Percentiles rank a stretch among this genome's conserved stretches.
phyloP scores from a whole-genome alignment of 2,888 invertebrate species.

The Ichneumon xanthorius region DNA sequence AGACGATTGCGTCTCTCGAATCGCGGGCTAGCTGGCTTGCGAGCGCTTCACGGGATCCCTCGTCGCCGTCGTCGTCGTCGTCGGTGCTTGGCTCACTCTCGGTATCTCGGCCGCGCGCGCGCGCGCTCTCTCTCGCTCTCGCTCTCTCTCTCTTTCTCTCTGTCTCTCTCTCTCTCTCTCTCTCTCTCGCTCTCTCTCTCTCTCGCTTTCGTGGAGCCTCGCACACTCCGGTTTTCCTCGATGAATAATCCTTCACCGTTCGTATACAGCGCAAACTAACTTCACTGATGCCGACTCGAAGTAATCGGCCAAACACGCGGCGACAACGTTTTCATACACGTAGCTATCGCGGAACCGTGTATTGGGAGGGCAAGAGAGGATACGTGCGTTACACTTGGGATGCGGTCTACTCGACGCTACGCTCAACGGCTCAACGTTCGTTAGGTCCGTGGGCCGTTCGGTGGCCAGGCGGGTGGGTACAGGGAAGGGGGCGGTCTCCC shows the following conservation, averaged over 20 bases:
- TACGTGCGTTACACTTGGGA: slow-evolving; percentile 76
- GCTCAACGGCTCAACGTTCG: slow-evolving; percentile 82
- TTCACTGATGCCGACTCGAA: slow-evolving; percentile 65
- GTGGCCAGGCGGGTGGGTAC: slow-evolving; percentile 77
- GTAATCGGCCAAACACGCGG: slow-evolving; percentile 67
- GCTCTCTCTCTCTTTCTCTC: slow-evolving; percentile 12
- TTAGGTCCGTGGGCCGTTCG: slow-evolving; percentile 82
- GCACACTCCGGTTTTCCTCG: slow-evolving; percentile 63
- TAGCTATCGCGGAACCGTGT: slow-evolving; percentile 65
- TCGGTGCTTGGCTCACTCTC: slow-evolving; percentile 61
- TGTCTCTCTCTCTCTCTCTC: slow-evolving; percentile 31
- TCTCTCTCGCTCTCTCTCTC: slow-evolving; percentile 38
- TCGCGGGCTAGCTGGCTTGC: not conserved
- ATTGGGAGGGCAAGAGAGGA: slow-evolving; percentile 73
- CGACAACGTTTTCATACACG: slow-evolving; percentile 68
- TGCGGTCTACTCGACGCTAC: slow-evolving; percentile 84
- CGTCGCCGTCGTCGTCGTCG: slow-evolving; percentile 45
- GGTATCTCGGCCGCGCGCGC: slow-evolving; percentile 67
- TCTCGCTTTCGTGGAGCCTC: slow-evolving; percentile 56
- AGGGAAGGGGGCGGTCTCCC: slow-evolving; percentile 73
- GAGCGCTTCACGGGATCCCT: slow-evolving; percentile 59
- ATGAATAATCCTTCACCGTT: slow-evolving; percentile 61
- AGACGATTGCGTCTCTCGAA: slow-evolving; percentile 20
- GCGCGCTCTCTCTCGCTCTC: slow-evolving; percentile 22
- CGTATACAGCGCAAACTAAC: slow-evolving; percentile 55